Evolutionary conservation across 2,797 vertebrate genomes (phyloP), one percentile per base, ranked within the genome.

Genomic region (Pyrocephalus nanus): DNA sequence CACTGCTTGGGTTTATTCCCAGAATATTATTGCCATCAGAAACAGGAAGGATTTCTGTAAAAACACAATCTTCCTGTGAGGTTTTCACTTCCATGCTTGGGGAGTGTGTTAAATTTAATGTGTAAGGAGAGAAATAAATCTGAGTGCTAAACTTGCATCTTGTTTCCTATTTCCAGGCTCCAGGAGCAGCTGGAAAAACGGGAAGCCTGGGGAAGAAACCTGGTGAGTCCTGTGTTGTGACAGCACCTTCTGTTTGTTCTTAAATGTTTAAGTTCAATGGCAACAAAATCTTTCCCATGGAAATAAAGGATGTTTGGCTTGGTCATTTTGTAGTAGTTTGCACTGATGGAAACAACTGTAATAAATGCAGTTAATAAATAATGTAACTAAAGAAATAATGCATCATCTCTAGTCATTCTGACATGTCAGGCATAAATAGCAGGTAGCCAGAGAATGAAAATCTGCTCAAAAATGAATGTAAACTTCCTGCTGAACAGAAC

Each of bases 181-280:
- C 99, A 97, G 99, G 99, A 97, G 96, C 98, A 92, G 98, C 98
- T 92, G 99, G 99, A 90, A 99, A 99, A 98, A 98, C 98, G 0
- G 99, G 99, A 94, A 99, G 99, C 95, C 98, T 99, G 95, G 99
- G 99, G 94, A 99, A 99, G 97, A 99, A 99, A 97, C 99, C 99
- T 98, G 99, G 99, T 99, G 95, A 98, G 98, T 95, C 72, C n/a
- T 90, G 69, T 43, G 40, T 55, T 92, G 86, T 80, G 79, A 42
- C 69, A 94, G 38, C 90, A 69, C 87, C 92, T 93, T 92, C n/a
- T 76, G 72, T 92, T 69, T 93, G 43, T 95, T 90, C 90, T 61
- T 83, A 48, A 93, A 40, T 27, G 87, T 60, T 76, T 55, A 34
- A 51, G n/a, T 69, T 93, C 60, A 81, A 15, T 81, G 48, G 50